Conservation (phyloP, 37 sponge, comb jelly and placozoan genomes). For the Ianthella basta region DNA sequence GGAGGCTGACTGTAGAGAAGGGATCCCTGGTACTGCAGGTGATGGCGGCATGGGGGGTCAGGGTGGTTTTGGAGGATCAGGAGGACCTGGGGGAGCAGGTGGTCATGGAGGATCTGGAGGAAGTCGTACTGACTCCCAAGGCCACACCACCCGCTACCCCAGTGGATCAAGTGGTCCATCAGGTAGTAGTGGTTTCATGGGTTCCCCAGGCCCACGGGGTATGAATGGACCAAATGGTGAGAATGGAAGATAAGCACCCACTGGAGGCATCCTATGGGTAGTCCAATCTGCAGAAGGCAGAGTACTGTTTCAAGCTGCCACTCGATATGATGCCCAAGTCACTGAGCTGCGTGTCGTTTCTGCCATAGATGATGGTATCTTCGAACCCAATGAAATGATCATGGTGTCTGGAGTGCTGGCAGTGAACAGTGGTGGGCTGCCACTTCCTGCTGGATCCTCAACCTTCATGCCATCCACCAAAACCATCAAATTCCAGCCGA, state of each 20-base stretch:
- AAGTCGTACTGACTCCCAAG: slow-evolving; percentile 35
- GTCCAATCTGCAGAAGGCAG: slow-evolving; percentile 49
- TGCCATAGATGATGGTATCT: slow-evolving; percentile 84
- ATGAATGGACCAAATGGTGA: slow-evolving; percentile 38
- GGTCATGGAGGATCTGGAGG: slow-evolving; percentile 35
- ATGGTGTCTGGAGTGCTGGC: slow-evolving; percentile 49
- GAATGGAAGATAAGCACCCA: slow-evolving; percentile 48
- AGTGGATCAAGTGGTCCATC: slow-evolving; percentile 30
- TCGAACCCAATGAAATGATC: slow-evolving; percentile 84
- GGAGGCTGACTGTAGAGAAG: slow-evolving; percentile 69
- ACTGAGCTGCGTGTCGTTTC: slow-evolving; percentile 44
- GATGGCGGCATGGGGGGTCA: slow-evolving; percentile 59
- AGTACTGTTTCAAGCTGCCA: slow-evolving; percentile 59
- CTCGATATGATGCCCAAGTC: slow-evolving; percentile 67
- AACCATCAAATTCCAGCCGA: slow-evolving; percentile 73
- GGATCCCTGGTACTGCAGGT: slow-evolving; percentile 48
- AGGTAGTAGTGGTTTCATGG: slow-evolving; percentile 44
- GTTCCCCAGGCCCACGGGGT: slow-evolving; percentile 43
- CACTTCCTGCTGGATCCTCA: slow-evolving; percentile 62
- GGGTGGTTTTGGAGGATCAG: slow-evolving; percentile 71
- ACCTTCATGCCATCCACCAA: slow-evolving; percentile 61
- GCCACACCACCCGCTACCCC: slow-evolving; percentile 30
- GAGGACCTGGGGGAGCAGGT: slow-evolving; percentile 63
- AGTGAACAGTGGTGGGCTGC: slow-evolving; percentile 66
- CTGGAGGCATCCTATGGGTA: slow-evolving; percentile 72